A percentile compares a stretch with the other conserved stretches of the same genome.
Conservation (phyloP, 2,888 invertebrate genomes). For the Ommatoiulus sabulosus region DNA sequence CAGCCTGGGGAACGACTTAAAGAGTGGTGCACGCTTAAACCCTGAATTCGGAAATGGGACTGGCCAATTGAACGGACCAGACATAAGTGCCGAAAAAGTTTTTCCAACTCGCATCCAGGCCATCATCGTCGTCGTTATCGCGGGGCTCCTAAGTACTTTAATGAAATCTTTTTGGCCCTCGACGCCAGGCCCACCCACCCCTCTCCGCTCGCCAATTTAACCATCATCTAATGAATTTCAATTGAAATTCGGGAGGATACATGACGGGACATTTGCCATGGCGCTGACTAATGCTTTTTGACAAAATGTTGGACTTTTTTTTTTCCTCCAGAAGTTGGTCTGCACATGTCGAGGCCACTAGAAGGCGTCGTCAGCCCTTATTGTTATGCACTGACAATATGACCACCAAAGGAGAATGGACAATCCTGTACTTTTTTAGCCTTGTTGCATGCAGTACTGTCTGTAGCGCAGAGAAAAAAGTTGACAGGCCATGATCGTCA, state of each 20-base stretch:
- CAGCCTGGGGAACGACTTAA: conserved; percentile 13
- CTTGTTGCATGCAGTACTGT: too few species aligned
- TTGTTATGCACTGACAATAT: too few species aligned
- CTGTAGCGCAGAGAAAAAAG: too few species aligned
- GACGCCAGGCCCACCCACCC: neutral
- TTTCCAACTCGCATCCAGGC: neutral
- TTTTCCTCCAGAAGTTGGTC: too few species aligned
- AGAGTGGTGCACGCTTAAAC: neutral
- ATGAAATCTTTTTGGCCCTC: conserved; percentile 26
- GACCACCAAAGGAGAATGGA: too few species aligned
- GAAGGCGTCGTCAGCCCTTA: too few species aligned
- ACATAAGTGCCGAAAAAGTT: conserved; percentile 18
- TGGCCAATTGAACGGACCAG: conserved; percentile 34
- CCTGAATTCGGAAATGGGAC: conserved; percentile 7
- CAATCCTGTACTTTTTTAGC: too few species aligned
- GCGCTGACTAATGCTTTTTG: too few species aligned
- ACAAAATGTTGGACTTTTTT: too few species aligned
- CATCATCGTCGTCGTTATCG: conserved; percentile 34
- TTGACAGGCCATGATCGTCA: too few species aligned
- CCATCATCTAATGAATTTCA: conserved; percentile 27
- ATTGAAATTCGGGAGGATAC: conserved; percentile 18
- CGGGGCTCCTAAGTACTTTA: neutral
- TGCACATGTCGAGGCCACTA: too few species aligned
- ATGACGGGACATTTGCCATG: neutral
- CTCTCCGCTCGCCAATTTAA: neutral